Conservation (phyloP, 2,888 invertebrate genomes). For the Leucophora obtusa region DNA sequence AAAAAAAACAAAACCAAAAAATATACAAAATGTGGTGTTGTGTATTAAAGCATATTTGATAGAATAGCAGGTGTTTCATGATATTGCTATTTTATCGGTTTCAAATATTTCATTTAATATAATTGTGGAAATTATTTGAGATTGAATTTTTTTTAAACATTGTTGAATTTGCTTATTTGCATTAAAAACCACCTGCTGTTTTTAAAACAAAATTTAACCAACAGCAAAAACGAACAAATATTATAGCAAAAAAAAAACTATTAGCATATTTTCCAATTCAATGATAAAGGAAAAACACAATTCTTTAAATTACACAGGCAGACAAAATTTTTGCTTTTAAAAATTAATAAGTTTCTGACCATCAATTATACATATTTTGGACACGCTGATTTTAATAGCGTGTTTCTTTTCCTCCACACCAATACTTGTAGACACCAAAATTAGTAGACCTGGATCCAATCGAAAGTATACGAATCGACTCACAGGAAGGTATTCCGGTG, state of each 20-base stretch:
- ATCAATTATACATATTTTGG: too few species aligned
- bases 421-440: too few species aligned
- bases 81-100: slow-evolving; percentile 44
- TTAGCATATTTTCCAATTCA: slow-evolving; percentile 63
- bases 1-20: not conserved
- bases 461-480: too few species aligned
- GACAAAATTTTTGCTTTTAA: slow-evolving; percentile 51
- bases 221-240: slow-evolving; percentile 1
- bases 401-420: too few species aligned
- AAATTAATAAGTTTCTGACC: too few species aligned
- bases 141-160: slow-evolving; percentile 54
- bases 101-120: slow-evolving; percentile 49
- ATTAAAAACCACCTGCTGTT: slow-evolving; percentile 25
- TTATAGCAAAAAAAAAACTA: slow-evolving; percentile 23
- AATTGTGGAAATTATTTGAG: slow-evolving; percentile 42
- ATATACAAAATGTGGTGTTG: slow-evolving; percentile 4
- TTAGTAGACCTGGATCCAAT: too few species aligned
- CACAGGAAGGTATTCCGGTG: too few species aligned
- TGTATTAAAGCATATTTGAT: slow-evolving; percentile 22
- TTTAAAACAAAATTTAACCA: slow-evolving; percentile 8
- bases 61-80: slow-evolving; percentile 50
- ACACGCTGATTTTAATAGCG: too few species aligned
- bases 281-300: slow-evolving; percentile 42
- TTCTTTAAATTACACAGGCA: slow-evolving; percentile 27
- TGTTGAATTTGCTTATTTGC: slow-evolving; percentile 25